A percentile compares a stretch with the other conserved stretches of the same genome.
Conservation (phyloP, 1,140 invertebrate genomes). For the Ceratina australensis region DNA sequence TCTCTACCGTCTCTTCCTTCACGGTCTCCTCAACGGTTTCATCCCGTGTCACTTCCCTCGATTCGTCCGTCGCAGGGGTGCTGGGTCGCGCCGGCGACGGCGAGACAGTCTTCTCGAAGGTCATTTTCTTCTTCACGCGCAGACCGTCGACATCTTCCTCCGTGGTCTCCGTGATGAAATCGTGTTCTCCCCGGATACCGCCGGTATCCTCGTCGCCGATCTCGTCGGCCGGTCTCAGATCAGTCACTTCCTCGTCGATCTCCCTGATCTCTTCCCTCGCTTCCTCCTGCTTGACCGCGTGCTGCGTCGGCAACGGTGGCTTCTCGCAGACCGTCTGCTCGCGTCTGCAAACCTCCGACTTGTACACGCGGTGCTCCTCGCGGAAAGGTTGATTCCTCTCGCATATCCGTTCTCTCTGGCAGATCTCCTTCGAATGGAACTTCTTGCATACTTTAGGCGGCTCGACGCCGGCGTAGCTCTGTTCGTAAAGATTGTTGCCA, state of each 20-base stretch:
- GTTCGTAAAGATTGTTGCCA: constrained; percentile 67
- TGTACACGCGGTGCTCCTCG: constrained; percentile 70
- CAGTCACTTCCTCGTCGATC: constrained; percentile 58
- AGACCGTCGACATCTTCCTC: constrained; percentile 75
- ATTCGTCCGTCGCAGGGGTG: constrained; percentile 11
- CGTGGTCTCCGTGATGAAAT: constrained; percentile 73
- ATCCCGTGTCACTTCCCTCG: no score
- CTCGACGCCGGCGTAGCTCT: constrained; percentile 51
- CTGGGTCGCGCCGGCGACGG: constrained; percentile 61
- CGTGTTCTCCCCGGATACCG: constrained; percentile 74
- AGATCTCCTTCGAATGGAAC: constrained; percentile 62
- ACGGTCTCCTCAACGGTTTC: neutral
- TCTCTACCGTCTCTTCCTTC: neutral
- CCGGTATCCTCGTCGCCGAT: constrained; percentile 66
- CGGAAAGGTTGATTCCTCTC: constrained; percentile 64
- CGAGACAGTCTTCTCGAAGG: constrained; percentile 70
- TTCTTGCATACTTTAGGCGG: constrained; percentile 64
- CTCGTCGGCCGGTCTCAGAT: constrained; percentile 56
- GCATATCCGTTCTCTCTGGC: constrained; percentile 64
- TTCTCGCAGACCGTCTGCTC: constrained; percentile 56
- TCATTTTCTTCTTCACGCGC: constrained; percentile 75
- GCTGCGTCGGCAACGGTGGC: constrained; percentile 47
- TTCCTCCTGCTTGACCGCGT: constrained; percentile 29
- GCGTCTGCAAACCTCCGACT: constrained; percentile 43
- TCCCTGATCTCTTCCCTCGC: constrained; percentile 61